Evolutionary conservation across 2,888 invertebrate species (phyloP).

Genomic region (Watsonalla cultraria): DNA sequence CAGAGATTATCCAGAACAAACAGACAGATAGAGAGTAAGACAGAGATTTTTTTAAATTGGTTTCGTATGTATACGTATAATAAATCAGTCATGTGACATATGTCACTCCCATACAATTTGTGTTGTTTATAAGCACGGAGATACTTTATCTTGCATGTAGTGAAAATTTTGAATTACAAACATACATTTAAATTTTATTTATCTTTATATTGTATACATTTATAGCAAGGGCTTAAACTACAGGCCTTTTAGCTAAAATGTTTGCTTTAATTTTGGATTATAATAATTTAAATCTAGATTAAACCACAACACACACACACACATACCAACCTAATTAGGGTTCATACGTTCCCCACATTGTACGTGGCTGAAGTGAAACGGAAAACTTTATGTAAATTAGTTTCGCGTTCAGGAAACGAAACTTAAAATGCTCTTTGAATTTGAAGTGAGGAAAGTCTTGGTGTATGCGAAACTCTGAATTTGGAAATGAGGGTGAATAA

Average conservation of each 20-base stretch:
- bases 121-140: no score
- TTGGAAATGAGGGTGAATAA: not conserved
- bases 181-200: no score
- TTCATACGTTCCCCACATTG: constrained; percentile 5
- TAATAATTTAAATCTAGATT: not conserved
- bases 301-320: not conserved
- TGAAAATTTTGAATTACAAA: no score
- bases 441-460: not conserved
- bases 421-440: not conserved
- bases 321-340: constrained; percentile 5
- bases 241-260: not conserved
- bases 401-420: not conserved
- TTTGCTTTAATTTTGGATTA: not conserved
- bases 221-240: no score
- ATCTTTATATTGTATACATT: no score
- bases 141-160: no score
- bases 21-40: no score
- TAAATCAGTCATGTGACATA: no score
- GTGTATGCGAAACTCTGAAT: not conserved
- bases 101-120: no score
- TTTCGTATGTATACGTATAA: no score
- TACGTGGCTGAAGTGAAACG: constrained; percentile 10
- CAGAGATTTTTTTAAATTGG: no score
- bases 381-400: constrained; percentile 23
- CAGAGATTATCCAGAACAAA: no score